Base-by-base conservation (phyloP, 2,888 invertebrate genomes). In the Lymantria dispar region DNA sequence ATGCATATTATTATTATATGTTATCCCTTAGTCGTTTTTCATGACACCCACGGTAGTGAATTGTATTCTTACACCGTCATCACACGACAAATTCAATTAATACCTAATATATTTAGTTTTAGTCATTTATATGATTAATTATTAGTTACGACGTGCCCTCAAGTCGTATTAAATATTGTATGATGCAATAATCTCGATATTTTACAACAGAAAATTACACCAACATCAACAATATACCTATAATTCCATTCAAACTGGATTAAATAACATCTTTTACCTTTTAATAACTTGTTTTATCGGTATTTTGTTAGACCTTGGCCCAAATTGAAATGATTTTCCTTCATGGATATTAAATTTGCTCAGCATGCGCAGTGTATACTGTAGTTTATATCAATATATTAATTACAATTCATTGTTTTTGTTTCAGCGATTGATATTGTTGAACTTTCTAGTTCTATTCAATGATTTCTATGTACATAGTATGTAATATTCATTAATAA, bases 111-210 rank as follows among this genome's bases (percentile, higher is more conserved):
- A n/a, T n/a, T n/a, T n/a, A 45, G 29, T 40, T 39, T 51, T 48
- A 37, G 38, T 54, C 42, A 43, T 45, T 66, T 42, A 47, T 38
- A 40, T 60, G 53, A 60, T 60, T 44, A 56, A 66, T 45, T 54
- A 54, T 54, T 54, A 39, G 31, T 42, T 60, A 45, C 69, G 60
- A 69, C 62, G 65, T 58, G 64, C 59, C 64, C 63, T 60, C 56
- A 50, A 48, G 40, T 56, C 33, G 54, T 50, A 67, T 74, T 72
- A 22, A n/a, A 62, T 67, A 77, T 76, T 71, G 50, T 68, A 77
- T 83, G 83, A 83, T 58, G 83, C 79, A 83, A 83, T 68, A 66
- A 8, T 45, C 29, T 43, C 47, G 56, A 64, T 42, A 50, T 49
- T 54, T 78, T 76, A 52, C 74, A 64, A 37, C 53, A 60, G 47